Base-by-base conservation (phyloP, 2,888 invertebrate genomes). In the Tethea ocularis region DNA sequence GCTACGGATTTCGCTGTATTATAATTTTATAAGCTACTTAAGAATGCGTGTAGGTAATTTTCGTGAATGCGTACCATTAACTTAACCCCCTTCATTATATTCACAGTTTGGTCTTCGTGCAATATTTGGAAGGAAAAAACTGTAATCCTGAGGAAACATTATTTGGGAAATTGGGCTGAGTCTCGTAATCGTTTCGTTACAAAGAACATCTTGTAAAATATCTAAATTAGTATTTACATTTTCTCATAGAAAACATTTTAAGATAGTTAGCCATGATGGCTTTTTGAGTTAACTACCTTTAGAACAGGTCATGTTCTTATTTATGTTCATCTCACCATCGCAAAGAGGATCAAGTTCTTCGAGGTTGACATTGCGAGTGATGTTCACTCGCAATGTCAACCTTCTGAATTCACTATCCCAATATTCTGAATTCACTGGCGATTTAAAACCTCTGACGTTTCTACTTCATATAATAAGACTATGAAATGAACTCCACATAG, bases 11-110 rank as follows among this genome's bases (percentile, higher is more conserved):
- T 70, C 62, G 72, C 74, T 79, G 77, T 79, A 79, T 84, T 83
- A 84, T 83, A 77, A 86, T 85, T 86, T 86, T 77, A 76, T 75
- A 78, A 74, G 74, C 68, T 65, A 68, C 66, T 67, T 73, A 67
- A 63, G 66, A 67, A 61, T 67, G 63, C 67, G 68, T 67, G 62
- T 63, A 65, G 65, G 66, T 64, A 65, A 67, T 67, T 61, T 57
- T 63, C 57, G 59, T 64, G 62, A 62, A 64, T 67, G 64, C 58
- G 64, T 64, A 62, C 68, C 71, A 73, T 75, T 70, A 64, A 71
- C 57, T 13, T 54, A 54, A 24, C 20, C 17, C 60, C 58, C 52
- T 63, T 65, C 65, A 61, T 62, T 62, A 29, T 6, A n/a, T 17
- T 51, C 38, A 17, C 29, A 29, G 24, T 29, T 46, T 46, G 46